A percentile compares a stretch with the other conserved stretches of the same genome.
Evolutionary conservation across 2,797 vertebrate genomes (phyloP).

Genomic region (Nyctibius grandis): DNA sequence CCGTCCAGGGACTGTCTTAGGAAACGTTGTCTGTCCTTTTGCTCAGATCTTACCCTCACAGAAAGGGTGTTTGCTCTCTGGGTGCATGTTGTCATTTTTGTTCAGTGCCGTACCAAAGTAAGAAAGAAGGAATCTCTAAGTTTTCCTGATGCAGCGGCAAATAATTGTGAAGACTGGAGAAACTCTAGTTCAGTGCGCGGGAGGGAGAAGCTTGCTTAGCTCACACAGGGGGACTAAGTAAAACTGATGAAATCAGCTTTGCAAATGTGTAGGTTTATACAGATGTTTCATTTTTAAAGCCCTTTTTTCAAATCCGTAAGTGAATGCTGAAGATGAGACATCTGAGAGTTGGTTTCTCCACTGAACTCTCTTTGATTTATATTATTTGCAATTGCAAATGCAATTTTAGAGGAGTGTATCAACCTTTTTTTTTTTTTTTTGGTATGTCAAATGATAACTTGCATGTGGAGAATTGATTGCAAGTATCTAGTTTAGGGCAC

Average conservation of each 20-base stretch:
- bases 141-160: not conserved
- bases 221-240: not conserved
- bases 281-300: not conserved
- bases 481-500: not conserved
- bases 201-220: not conserved
- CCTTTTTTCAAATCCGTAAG: not conserved
- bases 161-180: not conserved
- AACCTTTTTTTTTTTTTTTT: not conserved
- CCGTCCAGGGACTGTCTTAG: not conserved
- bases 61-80: not conserved
- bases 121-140: not conserved
- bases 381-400: not conserved
- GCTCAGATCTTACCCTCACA: not conserved
- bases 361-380: not conserved
- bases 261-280: not conserved
- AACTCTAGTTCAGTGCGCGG: not conserved
- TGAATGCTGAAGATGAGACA: not conserved
- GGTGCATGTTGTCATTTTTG: accelerated
- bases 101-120: not conserved
- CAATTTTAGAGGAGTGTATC: not conserved
- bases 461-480: not conserved
- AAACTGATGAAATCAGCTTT: not conserved
- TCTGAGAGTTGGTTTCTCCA: not conserved
- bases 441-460: not conserved
- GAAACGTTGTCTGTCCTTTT: not conserved